Conservation (phyloP, 2,113 vertebrate species). For the Paralichthys olivaceus region DNA sequence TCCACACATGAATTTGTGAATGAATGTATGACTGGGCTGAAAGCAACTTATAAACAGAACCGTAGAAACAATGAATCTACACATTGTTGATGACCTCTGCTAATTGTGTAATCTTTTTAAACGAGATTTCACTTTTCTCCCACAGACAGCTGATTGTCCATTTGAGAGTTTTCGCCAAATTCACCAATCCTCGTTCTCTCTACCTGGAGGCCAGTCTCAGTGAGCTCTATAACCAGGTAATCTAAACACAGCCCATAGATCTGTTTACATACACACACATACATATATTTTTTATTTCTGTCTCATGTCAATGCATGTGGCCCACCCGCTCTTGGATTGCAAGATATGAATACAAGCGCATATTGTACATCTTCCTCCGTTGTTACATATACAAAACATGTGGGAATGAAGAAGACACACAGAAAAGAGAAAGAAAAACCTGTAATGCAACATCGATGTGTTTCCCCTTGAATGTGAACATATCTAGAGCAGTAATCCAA, state of each 20-base stretch:
- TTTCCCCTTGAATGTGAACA: background rate
- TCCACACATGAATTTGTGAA: too few species aligned
- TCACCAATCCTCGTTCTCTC: constrained; percentile 92
- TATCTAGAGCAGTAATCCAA: background rate
- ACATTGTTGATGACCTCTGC: too few species aligned
- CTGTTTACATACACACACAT: too few species aligned
- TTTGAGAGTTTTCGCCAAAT: constrained; percentile 93
- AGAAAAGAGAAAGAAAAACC: background rate
- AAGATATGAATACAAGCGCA: too few species aligned
- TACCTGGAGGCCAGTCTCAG: constrained; percentile 90
- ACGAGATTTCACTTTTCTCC: background rate
- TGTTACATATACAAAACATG: too few species aligned
- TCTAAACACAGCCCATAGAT: background rate
- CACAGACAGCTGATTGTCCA: constrained; percentile 91
- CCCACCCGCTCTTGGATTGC: too few species aligned
- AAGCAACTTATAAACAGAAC: background rate
- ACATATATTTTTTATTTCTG: too few species aligned
- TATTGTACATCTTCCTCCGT: too few species aligned
- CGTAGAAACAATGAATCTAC: too few species aligned
- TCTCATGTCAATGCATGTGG: too few species aligned
- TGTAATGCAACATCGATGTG: background rate
- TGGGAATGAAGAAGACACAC: too few species aligned
- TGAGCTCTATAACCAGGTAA: constrained; percentile 90
- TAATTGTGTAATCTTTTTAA: background rate
- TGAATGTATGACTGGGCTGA: background rate